phyloP scores from a whole-genome alignment of 2,888 invertebrate genomes.

The Amorpha juglandis region DNA sequence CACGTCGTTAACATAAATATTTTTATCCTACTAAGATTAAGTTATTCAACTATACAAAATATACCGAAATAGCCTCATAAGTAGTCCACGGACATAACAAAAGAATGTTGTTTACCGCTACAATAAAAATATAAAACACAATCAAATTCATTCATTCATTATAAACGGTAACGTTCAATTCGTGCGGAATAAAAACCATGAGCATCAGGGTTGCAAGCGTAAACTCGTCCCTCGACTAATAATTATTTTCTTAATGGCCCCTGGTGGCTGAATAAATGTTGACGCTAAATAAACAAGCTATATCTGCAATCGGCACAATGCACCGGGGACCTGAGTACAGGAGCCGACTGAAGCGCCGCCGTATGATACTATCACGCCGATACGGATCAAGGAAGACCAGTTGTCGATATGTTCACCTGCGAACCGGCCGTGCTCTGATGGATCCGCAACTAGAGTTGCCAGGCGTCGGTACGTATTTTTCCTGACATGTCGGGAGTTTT shows the following conservation, averaged over 20 bases:
- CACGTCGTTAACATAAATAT: not conserved
- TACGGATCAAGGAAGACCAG: slow-evolving; percentile 83
- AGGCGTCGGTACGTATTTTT: too few relatives aligned
- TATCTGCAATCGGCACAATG: slow-evolving; percentile 79
- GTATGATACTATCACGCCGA: slow-evolving; percentile 80
- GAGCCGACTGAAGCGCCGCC: slow-evolving; percentile 80
- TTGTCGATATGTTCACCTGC: slow-evolving; percentile 84
- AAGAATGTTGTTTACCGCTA: slow-evolving; percentile 20
- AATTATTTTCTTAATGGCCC: slow-evolving; percentile 75
- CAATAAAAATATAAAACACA: slow-evolving; percentile 16
- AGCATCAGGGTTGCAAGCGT: slow-evolving; percentile 65
- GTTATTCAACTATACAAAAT: slow-evolving; percentile 9
- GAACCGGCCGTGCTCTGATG: slow-evolving; percentile 68
- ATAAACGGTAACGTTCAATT: slow-evolving; percentile 34
- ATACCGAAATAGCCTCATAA: slow-evolving; percentile 9
- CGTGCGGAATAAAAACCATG: slow-evolving; percentile 61
- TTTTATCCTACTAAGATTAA: not conserved
- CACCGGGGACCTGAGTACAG: slow-evolving; percentile 74
- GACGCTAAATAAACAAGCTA: slow-evolving; percentile 80
- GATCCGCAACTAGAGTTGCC: slow-evolving; percentile 75
- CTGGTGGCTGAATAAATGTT: slow-evolving; percentile 77
- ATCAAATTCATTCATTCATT: not conserved
- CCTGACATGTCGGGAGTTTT: too few relatives aligned
- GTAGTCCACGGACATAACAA: slow-evolving; percentile 15
- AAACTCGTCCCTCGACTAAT: slow-evolving; percentile 74